Evolutionary conservation across 1,140 invertebrate species (phyloP).

Genomic region (Sitobion miscanthi): DNA sequence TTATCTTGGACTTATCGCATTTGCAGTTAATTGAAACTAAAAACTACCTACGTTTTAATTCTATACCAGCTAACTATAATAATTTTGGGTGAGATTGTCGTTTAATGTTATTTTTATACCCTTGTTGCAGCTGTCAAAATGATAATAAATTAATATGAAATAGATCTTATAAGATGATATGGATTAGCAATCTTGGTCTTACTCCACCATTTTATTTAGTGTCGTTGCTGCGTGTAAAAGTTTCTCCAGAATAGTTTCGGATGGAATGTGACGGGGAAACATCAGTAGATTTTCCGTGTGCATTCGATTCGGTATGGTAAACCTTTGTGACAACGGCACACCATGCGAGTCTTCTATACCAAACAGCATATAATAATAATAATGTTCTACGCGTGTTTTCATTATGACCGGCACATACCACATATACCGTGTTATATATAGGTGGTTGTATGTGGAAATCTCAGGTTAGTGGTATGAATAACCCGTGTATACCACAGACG

Average conservation of each 20-base stretch:
- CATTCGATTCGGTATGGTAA: background rate
- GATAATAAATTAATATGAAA: background rate
- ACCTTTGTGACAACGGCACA: background rate
- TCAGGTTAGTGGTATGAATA: background rate
- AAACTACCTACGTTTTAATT: background rate
- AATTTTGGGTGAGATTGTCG: background rate
- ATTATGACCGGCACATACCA: background rate
- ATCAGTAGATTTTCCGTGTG: background rate
- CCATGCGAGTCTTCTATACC: background rate
- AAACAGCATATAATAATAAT: background rate
- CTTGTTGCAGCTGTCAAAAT: too few species aligned
- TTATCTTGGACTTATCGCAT: background rate
- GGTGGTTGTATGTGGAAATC: background rate
- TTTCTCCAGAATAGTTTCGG: background rate
- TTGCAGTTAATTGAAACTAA: background rate
- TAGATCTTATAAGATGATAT: background rate
- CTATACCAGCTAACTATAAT: background rate
- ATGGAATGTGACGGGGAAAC: background rate
- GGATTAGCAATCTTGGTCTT: background rate
- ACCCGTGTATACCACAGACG: background rate
- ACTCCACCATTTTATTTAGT: background rate
- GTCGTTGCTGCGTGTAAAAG: background rate
- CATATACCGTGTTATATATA: background rate
- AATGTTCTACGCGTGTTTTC: background rate
- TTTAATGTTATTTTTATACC: too few species aligned